A percentile compares a stretch with the other conserved stretches of the same genome.
phyloP scores from a whole-genome alignment of 2,113 vertebrate species.

The Marmota flaviventris region DNA sequence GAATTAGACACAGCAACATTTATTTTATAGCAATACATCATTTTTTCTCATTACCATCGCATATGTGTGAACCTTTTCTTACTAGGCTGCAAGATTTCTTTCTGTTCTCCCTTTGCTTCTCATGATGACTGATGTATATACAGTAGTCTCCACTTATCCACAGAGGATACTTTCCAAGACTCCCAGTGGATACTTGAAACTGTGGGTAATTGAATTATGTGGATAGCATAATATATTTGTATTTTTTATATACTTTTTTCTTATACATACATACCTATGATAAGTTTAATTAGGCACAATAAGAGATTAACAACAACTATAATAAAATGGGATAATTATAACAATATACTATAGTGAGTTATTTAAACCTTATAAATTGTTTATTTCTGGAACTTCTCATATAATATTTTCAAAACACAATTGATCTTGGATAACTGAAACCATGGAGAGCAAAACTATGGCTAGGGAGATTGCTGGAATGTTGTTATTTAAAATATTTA shows the following conservation, averaged over 20 bases:
- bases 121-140: background rate
- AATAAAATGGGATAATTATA: background rate
- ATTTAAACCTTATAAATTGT: background rate
- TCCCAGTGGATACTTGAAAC: background rate
- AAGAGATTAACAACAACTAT: background rate
- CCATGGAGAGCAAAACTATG: background rate
- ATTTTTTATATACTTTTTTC: background rate
- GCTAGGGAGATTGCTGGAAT: background rate
- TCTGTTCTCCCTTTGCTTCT: background rate
- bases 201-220: background rate
- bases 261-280: background rate
- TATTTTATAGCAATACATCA: background rate
- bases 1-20: background rate
- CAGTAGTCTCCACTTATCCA: background rate
- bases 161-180: background rate
- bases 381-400: background rate
- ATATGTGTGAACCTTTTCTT: background rate
- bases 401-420: background rate
- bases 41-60: background rate
- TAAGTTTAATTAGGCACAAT: background rate
- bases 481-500: background rate
- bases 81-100: background rate
- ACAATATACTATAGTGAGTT: background rate
- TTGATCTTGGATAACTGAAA: background rate
- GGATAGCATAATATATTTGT: too few relatives aligned